phyloP scores from a whole-genome alignment of 2,888 invertebrate species.

The Orthosia incerta region DNA sequence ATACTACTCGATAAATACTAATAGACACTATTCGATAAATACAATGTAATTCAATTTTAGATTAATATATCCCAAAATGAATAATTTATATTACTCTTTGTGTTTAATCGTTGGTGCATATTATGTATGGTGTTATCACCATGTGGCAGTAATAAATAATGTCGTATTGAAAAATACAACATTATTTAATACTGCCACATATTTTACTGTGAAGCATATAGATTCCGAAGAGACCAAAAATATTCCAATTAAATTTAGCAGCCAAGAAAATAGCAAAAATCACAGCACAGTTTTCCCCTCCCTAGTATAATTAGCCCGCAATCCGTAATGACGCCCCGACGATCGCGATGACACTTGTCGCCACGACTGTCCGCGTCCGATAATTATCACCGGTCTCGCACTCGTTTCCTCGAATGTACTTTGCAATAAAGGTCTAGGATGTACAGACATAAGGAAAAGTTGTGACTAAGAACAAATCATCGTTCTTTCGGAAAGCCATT shows the following conservation, averaged over 20 bases:
- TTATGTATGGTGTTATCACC: too few relatives aligned
- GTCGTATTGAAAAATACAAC: too few relatives aligned
- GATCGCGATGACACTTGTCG: constrained; percentile 52
- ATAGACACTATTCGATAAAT: too few relatives aligned
- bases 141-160: too few relatives aligned
- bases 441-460: constrained; percentile 63
- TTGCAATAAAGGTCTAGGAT: constrained; percentile 66
- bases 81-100: too few relatives aligned
- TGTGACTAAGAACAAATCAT: background rate
- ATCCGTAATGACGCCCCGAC: constrained; percentile 59
- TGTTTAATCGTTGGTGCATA: too few relatives aligned
- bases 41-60: too few relatives aligned
- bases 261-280: constrained; percentile 3
- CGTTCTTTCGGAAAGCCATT: background rate
- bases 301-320: constrained; percentile 63
- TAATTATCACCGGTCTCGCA: constrained; percentile 69
- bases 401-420: constrained; percentile 75
- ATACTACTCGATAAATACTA: too few relatives aligned
- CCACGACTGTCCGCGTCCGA: constrained; percentile 53
- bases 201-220: too few relatives aligned
- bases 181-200: too few relatives aligned
- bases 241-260: background rate
- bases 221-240: too few relatives aligned
- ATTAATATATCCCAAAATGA: too few relatives aligned
- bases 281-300: constrained; percentile 31